Base-by-base conservation (phyloP, 30 jellyfish, hydroid and myxozoan species). In the Turritopsis dohrnii region DNA sequence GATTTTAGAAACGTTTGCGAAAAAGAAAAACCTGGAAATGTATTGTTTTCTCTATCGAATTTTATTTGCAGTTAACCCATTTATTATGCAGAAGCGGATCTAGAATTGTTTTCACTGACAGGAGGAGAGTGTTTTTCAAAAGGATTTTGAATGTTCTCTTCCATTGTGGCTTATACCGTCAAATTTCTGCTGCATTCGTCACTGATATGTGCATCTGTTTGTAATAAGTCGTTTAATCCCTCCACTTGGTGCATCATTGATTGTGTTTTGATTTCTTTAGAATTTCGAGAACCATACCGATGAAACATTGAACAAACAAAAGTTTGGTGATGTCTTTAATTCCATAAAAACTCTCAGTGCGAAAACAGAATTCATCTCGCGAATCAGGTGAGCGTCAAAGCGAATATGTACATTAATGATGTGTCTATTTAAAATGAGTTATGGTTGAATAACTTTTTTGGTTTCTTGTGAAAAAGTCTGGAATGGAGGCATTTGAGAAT, bases 301-400 rank as follows among this genome's bases (percentile, higher is more conserved):
- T 17, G 21, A 52, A 29, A 66, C n/a, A 3, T 17, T 22, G 27
- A 65, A 65, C 0, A 80, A 80, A 52, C 29, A 71, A 24, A 22
- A 22, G 22, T 80, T 80, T 26, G 19, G 81, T 9, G 65, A 80
- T 27, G 53, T 26, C 19, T 80, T 80, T n/a, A 26, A 65, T 1
- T 29, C 79, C 5, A 21, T 80, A 18, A 17, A 1, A 28, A 80
- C 87, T 31, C 81, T 80, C 22, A 52, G 82, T 31, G 87, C 87
- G 24, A 80, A 52, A 80, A 71, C 54, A 7, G 81, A 80, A 24
- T 80, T 52, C 65, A 27, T 80, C 31, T 53, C 81, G 16, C 23
- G 26, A 31, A 21, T 65, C 52, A 80, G 87, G 87, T 80, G 52
- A 25, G 8, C 8, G 0, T 54, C 52, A n/a, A n/a, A n/a, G n/a